Base-by-base conservation (phyloP, 2,797 vertebrate genomes). In the Enteromius thamalakanensis region DNA sequence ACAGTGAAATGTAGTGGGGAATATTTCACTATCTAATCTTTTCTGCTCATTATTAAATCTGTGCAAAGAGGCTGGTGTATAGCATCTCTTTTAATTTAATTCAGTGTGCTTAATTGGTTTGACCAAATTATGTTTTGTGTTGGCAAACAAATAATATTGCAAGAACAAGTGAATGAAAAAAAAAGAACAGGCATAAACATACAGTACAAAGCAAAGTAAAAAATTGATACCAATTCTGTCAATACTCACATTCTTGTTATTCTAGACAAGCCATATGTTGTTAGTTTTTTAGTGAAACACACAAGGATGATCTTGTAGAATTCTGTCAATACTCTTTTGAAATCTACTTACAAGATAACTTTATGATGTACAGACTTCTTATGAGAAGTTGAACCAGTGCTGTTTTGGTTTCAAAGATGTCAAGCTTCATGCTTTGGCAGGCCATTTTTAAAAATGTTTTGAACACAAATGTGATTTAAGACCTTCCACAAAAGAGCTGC, bases 11-110 rank as follows among this genome's bases (percentile, higher is more conserved):
- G 60, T 69, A 49, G 47, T 82, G 64, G 37, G 49, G 45, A 58
- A 68, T 68, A 55, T 82, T 76, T 21, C 26, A 76, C 62, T 11
- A 62, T 67, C 17, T 58, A 75, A 65, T 75, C 0, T 45, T 76
- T 76, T 68, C 32, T 53, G 71, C 62, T 67, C 71, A 82, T 82
- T 76, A 69, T 34, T 58, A 34, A 58, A 67, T 76, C n/a, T 82
- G 17, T 82, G 51, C 40, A 4, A n/a, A 49, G 32, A 58, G 71
- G 32, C 62, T 58, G 34, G 67, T 58, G 62, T 10, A 34, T 75
- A 34, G 49, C 37, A 62, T 32, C 55, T 72, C 53, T 23, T 8
- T 49, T 51, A 37, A 81, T 74, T 47, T 32, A 64, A 42, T 45
- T 82, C 1, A 74, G 9, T 34, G 21, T n/a, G 26, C 79, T 72